These are phyloP conservation scores for Ophion ventricosus DNA, from an alignment of 2,888 invertebrate genomes.

Conservation along the genomic window DNA sequence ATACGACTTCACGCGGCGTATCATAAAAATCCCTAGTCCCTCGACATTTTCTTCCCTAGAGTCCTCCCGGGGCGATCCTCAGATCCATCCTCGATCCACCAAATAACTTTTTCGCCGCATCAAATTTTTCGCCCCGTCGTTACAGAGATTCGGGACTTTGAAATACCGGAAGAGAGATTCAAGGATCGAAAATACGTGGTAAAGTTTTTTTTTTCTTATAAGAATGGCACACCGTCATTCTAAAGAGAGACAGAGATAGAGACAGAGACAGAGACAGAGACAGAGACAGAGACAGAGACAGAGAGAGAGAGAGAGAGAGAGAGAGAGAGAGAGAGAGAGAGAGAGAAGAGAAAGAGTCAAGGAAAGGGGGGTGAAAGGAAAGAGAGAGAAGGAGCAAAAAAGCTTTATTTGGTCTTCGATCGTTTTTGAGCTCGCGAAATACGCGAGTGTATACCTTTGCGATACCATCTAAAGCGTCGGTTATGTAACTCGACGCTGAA, in stretches of 20 bases:
- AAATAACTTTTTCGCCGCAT: constrained; percentile 28
- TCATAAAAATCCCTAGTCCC: constrained; percentile 49
- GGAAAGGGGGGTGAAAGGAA: background rate
- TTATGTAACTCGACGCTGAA: background rate
- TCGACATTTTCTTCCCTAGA: constrained; percentile 20
- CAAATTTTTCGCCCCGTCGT: background rate
- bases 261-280: no score
- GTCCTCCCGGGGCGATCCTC: constrained; percentile 7
- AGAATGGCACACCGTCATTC: no score
- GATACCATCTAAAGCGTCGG: background rate
- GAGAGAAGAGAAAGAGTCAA: no score
- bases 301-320: background rate
- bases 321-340: background rate
- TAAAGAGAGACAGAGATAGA: no score
- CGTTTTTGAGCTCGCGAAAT: no score
- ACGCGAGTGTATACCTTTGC: background rate
- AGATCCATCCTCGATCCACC: constrained; percentile 29
- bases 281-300: no score
- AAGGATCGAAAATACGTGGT: background rate
- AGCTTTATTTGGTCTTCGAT: background rate
- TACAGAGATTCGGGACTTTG: background rate
- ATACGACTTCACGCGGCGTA: constrained; percentile 53
- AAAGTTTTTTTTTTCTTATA: no score
- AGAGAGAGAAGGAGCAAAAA: background rate
- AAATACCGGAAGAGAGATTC: background rate